phyloP scores from a whole-genome alignment of 2,113 vertebrate genomes.

The Catharus fuscescens region DNA sequence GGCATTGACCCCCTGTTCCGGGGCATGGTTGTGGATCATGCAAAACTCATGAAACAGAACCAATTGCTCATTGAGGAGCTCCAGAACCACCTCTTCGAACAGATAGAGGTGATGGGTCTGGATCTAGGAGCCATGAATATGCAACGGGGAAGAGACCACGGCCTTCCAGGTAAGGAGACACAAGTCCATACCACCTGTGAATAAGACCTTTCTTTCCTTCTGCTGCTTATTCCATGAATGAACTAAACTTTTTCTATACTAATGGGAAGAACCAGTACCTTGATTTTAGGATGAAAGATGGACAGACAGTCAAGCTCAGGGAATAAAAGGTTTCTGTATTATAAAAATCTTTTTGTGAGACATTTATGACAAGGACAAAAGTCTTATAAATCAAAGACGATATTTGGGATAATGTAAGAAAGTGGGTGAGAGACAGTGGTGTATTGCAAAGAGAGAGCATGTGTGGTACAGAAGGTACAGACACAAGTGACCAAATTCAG shows the following conservation, averaged over 20 bases:
- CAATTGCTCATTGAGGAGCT: constrained; percentile 82
- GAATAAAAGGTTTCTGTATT: background rate
- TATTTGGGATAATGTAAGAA: background rate
- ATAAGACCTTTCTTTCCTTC: background rate
- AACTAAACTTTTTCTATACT: background rate
- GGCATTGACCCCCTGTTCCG: constrained; percentile 83
- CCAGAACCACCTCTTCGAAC: constrained; percentile 82
- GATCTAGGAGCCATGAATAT: constrained; percentile 85
- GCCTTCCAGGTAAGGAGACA: constrained; percentile 75
- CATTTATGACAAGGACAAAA: background rate
- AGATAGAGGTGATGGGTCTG: constrained; percentile 71
- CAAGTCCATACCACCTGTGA: background rate
- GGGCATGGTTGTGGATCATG: constrained; percentile 74
- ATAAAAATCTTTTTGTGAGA: background rate
- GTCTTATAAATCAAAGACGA: background rate
- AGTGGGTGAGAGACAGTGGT: background rate
- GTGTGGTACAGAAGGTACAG: background rate
- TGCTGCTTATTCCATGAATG: background rate
- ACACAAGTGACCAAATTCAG: background rate
- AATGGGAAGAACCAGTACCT: background rate
- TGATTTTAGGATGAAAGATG: background rate
- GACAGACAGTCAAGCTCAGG: background rate
- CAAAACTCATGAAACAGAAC: constrained; percentile 82
- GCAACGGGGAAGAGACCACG: constrained; percentile 83
- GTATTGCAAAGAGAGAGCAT: background rate